Conservation (phyloP, 2,888 invertebrate genomes). For the Notodonta ziczac region DNA sequence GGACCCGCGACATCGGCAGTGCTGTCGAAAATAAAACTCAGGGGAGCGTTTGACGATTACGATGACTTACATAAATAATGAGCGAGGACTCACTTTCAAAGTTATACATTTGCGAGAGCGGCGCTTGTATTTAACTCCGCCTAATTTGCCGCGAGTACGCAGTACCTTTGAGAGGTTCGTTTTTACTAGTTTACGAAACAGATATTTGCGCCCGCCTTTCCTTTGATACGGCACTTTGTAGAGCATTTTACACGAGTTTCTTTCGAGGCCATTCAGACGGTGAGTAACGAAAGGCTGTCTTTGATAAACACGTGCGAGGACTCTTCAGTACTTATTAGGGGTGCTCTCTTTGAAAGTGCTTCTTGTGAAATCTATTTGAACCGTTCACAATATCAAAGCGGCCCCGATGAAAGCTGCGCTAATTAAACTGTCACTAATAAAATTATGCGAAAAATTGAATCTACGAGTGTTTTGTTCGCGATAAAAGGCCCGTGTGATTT, state of each 20-base stretch:
- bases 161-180: conserved; percentile 83
- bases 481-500: conserved; percentile 58
- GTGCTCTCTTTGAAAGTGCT: conserved; percentile 84
- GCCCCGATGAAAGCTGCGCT: conserved; percentile 79
- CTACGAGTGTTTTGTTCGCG: conserved; percentile 62
- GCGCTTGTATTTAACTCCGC: conserved; percentile 83
- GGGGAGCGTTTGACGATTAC: conserved; percentile 74
- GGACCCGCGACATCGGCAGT: conserved; percentile 37
- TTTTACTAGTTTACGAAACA: conserved; percentile 85
- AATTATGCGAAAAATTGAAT: conserved; percentile 81
- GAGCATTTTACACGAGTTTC: conserved; percentile 85
- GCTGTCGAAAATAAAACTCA: conserved; percentile 64
- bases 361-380: conserved; percentile 84
- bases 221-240: conserved; percentile 85
- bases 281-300: conserved; percentile 85
- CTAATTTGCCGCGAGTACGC: conserved; percentile 83
- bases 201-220: conserved; percentile 84
- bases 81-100: conserved; percentile 77
- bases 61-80: conserved; percentile 80
- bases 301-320: conserved; percentile 85
- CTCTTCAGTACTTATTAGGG: conserved; percentile 85
- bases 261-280: conserved; percentile 85
- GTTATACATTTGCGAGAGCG: conserved; percentile 77
- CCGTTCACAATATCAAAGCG: conserved; percentile 82
- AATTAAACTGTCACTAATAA: conserved; percentile 84